Conservation (phyloP, 2,113 vertebrate genomes). For the Peromyscus leucopus region DNA sequence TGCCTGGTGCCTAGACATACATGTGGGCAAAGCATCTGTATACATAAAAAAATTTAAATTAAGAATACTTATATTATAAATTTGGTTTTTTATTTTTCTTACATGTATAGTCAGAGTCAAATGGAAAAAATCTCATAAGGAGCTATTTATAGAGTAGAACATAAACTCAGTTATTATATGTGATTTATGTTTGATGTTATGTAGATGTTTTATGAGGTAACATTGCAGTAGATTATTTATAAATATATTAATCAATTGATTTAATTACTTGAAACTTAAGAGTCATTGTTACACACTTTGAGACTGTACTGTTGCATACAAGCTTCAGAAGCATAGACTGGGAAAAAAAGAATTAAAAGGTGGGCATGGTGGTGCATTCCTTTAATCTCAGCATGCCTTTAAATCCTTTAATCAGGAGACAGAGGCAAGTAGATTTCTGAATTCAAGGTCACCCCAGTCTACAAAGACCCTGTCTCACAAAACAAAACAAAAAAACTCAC, state of each 20-base stretch:
- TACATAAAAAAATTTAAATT: not conserved
- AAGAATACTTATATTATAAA: constrained; percentile 34
- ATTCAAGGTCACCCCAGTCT: not conserved
- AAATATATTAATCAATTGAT: not conserved
- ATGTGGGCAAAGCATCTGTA: not conserved
- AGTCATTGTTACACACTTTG: not conserved
- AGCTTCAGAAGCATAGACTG: not conserved
- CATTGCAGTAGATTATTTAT: not conserved
- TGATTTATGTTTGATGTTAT: not conserved
- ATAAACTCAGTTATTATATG: not conserved
- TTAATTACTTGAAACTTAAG: constrained; percentile 15
- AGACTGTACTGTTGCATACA: not conserved
- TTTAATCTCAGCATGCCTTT: not conserved
- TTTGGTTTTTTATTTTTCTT: constrained; percentile 55
- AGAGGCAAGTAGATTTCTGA: not conserved
- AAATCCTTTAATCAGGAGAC: not conserved
- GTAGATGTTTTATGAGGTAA: constrained; percentile 12
- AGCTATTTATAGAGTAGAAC: not conserved
- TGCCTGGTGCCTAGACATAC: not conserved
- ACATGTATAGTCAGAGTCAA: not conserved
- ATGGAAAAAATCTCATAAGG: not conserved
- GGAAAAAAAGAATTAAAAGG: not conserved
- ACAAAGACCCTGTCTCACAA: not conserved
- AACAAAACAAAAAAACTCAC: not conserved
- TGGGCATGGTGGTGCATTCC: not conserved